A percentile compares a stretch with the other conserved stretches of the same genome.
phyloP scores from a whole-genome alignment of 2,797 vertebrate species.

The Molothrus ater region DNA sequence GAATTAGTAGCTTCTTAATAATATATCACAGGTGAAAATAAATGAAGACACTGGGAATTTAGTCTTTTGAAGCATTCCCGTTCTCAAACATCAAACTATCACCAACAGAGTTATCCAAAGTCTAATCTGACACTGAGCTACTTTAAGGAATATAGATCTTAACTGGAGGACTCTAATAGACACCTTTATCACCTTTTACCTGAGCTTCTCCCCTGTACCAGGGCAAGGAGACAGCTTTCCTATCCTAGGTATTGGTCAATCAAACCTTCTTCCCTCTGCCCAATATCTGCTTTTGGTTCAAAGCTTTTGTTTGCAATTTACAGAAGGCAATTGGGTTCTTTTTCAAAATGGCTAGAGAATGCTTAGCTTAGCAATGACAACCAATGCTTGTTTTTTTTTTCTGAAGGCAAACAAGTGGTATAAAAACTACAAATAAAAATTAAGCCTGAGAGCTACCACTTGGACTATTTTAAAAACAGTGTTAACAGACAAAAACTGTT shows the following conservation, averaged over 20 bases:
- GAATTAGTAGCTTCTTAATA: constrained; percentile 12
- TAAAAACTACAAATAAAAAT: not conserved
- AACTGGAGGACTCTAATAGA: not conserved
- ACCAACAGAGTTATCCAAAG: not conserved
- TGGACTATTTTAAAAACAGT: not conserved
- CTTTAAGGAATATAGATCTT: not conserved
- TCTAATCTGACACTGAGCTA: not conserved
- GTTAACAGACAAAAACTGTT: not conserved
- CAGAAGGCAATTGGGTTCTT: not conserved
- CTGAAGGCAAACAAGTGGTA: not conserved
- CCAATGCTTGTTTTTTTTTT: not conserved
- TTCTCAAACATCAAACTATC: not conserved
- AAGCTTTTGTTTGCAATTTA: not conserved
- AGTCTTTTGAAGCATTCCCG: not conserved
- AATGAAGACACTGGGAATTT: not conserved
- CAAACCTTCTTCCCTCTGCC: not conserved
- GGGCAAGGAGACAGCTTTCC: not conserved
- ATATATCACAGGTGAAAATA: not conserved
- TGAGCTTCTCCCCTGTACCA: not conserved
- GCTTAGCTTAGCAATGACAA: not conserved
- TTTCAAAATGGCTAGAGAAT: not conserved
- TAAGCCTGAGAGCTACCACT: not conserved
- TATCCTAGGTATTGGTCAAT: not conserved
- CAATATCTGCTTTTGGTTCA: not conserved
- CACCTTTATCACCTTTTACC: not conserved